phyloP scores from a whole-genome alignment of 2,888 invertebrate species.

The Tipula lateralis region DNA sequence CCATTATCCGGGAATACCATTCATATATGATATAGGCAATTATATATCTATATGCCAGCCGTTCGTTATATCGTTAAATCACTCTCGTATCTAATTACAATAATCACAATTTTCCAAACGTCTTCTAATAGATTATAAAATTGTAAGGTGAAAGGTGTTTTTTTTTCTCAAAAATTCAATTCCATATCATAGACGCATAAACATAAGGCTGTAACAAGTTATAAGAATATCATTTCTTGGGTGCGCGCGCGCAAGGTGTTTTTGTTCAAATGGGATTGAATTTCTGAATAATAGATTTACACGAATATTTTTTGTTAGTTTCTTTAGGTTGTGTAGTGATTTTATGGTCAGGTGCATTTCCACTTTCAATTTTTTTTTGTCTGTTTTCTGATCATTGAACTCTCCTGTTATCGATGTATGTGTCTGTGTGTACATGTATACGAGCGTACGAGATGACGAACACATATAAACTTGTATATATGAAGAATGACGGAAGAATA shows the following conservation, averaged over 20 bases:
- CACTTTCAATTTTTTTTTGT: not conserved
- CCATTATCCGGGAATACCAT: too few species aligned
- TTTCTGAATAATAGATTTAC: not conserved
- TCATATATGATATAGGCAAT: too few species aligned
- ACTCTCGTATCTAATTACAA: not conserved
- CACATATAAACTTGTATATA: too few species aligned
- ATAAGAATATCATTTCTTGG: not conserved
- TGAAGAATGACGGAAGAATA: not conserved
- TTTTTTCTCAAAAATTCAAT: not conserved
- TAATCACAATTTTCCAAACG: not conserved
- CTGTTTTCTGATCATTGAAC: not conserved
- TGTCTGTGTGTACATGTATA: not conserved
- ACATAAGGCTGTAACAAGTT: not conserved
- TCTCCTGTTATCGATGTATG: too few species aligned
- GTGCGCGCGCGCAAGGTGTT: not conserved
- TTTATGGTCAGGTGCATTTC: slow-evolving; percentile 15
- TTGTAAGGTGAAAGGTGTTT: slow-evolving; percentile 24
- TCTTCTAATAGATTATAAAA: not conserved
- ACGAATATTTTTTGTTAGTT: not conserved
- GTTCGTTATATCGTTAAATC: not conserved
- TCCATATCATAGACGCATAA: not conserved
- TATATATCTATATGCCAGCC: not conserved
- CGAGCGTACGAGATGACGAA: too few species aligned
- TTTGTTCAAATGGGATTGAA: not conserved
- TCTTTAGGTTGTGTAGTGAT: not conserved